Percentiles rank a stretch among this genome's conserved stretches.
Evolutionary conservation across 2,888 invertebrate species (phyloP).

Genomic region (Dolichopus griseipennis): DNA sequence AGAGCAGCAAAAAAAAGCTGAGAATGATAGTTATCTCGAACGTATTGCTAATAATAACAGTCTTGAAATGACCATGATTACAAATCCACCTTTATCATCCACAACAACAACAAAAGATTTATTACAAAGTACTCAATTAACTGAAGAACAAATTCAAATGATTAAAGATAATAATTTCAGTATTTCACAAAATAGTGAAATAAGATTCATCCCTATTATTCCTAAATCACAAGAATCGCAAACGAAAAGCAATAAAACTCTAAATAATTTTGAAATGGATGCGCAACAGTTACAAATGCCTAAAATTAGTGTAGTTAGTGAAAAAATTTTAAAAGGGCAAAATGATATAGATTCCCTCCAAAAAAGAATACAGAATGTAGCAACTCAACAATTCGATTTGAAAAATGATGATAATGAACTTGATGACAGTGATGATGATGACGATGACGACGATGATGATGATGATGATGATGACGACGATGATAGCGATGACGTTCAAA

Average conservation of each 20-base stretch:
- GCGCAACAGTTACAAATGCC: conserved; percentile 19
- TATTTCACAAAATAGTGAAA: conserved; percentile 10
- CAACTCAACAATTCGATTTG: neutral
- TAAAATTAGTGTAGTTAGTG: conserved; percentile 17
- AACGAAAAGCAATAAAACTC: neutral
- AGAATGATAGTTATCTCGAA: conserved; percentile 6
- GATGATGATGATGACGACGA: neutral
- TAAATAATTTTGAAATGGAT: conserved; percentile 2
- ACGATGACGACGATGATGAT: conserved; percentile 13
- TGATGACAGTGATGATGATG: conserved; percentile 17
- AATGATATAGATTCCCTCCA: neutral
- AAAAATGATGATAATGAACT: neutral
- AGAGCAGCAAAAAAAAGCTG: conserved; percentile 13
- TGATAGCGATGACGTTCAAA: neutral
- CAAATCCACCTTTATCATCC: neutral
- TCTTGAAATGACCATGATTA: neutral
- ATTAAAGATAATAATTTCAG: conserved; percentile 2
- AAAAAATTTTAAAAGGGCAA: conserved; percentile 20
- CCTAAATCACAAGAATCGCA: neutral
- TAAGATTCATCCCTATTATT: neutral
- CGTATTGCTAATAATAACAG: conserved; percentile 5
- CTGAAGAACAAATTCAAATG: conserved; percentile 14
- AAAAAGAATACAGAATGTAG: neutral
- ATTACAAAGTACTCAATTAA: conserved; percentile 8
- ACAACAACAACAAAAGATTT: neutral